phyloP scores from a whole-genome alignment of 1,140 invertebrate species.

The Bathynomus jamesi region DNA sequence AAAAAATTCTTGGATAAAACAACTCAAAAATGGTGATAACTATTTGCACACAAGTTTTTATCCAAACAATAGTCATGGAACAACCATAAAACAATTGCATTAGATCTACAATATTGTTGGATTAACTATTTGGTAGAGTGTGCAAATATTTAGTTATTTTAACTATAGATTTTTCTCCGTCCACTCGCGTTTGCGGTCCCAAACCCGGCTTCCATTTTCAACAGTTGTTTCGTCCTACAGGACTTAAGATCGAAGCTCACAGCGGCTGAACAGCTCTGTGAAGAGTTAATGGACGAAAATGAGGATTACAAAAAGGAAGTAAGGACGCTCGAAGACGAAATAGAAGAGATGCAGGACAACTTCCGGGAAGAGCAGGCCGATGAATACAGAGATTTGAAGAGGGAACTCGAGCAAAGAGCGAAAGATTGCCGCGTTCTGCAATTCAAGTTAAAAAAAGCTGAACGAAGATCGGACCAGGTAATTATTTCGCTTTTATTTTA shows the following conservation, averaged over 20 bases:
- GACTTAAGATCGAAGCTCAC: slow-evolving; percentile 64
- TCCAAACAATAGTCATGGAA: too few species aligned
- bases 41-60: too few species aligned
- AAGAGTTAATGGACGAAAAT: slow-evolving; percentile 93
- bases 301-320: slow-evolving; percentile 91
- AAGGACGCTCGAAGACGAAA: slow-evolving; percentile 85
- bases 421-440: slow-evolving; percentile 98
- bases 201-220: too few species aligned
- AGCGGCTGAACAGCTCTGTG: slow-evolving; percentile 77
- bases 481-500: slow-evolving; percentile 60
- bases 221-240: too few species aligned
- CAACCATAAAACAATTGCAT: too few species aligned
- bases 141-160: too few species aligned
- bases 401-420: slow-evolving; percentile 87
- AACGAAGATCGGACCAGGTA: slow-evolving; percentile 78
- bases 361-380: slow-evolving; percentile 96
- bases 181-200: too few species aligned
- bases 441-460: slow-evolving; percentile 94
- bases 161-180: too few species aligned
- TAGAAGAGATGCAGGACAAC: slow-evolving; percentile 96
- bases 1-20: too few species aligned
- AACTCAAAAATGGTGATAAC: too few species aligned
- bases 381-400: slow-evolving; percentile 87
- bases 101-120: too few species aligned
- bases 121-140: too few species aligned